Evolutionary conservation across 2,797 vertebrate genomes (phyloP), one percentile per base, ranked within the genome.

Genomic region (Leuciscus waleckii): DNA sequence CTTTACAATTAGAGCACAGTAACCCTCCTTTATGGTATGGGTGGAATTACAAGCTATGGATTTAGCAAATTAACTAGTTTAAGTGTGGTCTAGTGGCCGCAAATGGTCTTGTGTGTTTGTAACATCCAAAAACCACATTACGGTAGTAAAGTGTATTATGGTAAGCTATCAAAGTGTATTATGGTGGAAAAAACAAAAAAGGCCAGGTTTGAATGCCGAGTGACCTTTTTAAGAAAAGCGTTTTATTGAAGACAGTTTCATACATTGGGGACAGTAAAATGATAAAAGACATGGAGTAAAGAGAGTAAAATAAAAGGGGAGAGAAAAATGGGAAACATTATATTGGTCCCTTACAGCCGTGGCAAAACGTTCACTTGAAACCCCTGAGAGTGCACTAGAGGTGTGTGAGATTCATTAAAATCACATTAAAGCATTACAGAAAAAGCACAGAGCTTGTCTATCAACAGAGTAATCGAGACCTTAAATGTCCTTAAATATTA

Each of bases 321-420:
- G 46, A 80, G 79, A 82, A 82, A 46, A 70, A 82, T 43, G 54
- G 32, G 67, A 63, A 86, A 76, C 75, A 39, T 80, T 19, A 49
- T 23, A 68, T 92, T 90, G 93, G 94, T 93, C 92, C 93, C 94
- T 94, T 95, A 92, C 93, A 92, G 96, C 96, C 97, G 96, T 97
- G 96, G 96, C 95, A 98, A 96, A 97, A 97, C 95, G 95, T 95
- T 96, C 94, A 95, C 90, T 51, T 19, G 14, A 71, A 83, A 82
- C 86, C 49, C 75, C 65, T 37, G 70, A 61, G 70, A 73, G 81
- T 63, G 81, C 56, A 85, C 86, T 77, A 79, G 32, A 70, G n/a
- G 56, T 26, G 82, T 32, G 41, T 32, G 63, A 68, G 29, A 83
- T 32, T 51, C 46, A 29, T 51, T 75, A 11, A 51, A 82, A 67